Base-by-base conservation (phyloP, 2,113 vertebrate species). In the Protomyctophum bolini region DNA sequence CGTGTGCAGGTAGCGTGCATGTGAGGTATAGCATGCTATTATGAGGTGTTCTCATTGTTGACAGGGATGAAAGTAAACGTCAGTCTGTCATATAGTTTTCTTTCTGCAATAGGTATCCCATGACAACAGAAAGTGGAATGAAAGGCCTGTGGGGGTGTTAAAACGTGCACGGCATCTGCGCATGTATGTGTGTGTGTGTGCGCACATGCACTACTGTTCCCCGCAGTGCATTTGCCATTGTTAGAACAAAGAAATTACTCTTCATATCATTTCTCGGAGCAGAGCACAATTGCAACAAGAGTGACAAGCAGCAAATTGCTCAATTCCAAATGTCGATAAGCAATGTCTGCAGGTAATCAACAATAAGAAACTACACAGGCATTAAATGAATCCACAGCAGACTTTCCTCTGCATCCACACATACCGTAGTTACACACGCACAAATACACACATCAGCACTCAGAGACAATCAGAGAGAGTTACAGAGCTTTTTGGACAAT, bases 261-360 rank as follows among this genome's bases (percentile, higher is more conserved):
- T 72, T 41, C 21, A 70, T 76, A 41, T 74, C 67, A 65, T 76
- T 81, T 73, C 73, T 77, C 71, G 70, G 63, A 76, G 82, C 57
- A 57, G 67, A 62, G 61, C 56, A 66, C 67, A 69, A 70, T 62
- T 70, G 74, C 75, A 65, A 7, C 4, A 64, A 81, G 58, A 68
- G 82, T 58, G 80, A 82, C 77, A 83, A 81, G 75, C 50, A 70
- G 76, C 66, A 85, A 82, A 83, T 75, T 80, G 77, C 76, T 68
- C 66, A 83, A 66, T 71, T 57, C 68, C 58, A 64, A 72, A 85
- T 71, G 76, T 72, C 82, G 71, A 83, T 76, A 77, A 81, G 80
- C 71, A 76, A 66, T 8, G 47, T 75, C 68, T 73, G 70, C 73
- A 79, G 74, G 78, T 82, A 70, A 80, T 88, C 76, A 77, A 79